Evolutionary conservation across 2,113 vertebrate genomes (phyloP).

Genomic region (Toxotes chatareus): DNA sequence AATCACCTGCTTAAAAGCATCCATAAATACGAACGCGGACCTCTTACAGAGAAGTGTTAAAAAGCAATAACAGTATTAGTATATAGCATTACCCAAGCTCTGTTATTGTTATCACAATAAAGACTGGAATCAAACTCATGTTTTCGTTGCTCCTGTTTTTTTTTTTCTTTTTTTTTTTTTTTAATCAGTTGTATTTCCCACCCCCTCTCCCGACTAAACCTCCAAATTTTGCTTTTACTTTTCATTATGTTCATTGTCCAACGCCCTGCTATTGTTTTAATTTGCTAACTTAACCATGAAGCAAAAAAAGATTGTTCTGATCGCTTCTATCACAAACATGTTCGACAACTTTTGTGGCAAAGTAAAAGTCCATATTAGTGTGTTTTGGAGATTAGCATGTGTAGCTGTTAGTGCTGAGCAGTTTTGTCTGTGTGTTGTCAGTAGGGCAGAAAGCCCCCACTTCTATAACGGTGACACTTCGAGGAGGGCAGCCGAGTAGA

Average conservation of each 20-base stretch:
- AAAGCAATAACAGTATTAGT: slow-evolving; percentile 38
- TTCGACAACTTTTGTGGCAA: slow-evolving; percentile 9
- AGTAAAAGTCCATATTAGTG: neutral
- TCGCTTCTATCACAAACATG: neutral
- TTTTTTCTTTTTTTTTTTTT: slow-evolving; percentile 38
- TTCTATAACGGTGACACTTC: slow-evolving; percentile 93
- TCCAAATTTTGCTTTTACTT: slow-evolving; percentile 2
- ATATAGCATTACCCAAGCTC: slow-evolving; percentile 37
- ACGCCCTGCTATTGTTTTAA: slow-evolving; percentile 18
- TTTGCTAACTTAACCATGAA: slow-evolving; percentile 5
- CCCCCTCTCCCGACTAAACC: neutral
- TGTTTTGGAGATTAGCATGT: neutral
- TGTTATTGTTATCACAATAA: slow-evolving; percentile 76
- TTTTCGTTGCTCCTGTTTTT: slow-evolving; percentile 62
- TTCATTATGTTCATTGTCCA: slow-evolving; percentile 42
- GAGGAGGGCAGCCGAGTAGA: slow-evolving; percentile 89
- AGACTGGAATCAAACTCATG: slow-evolving; percentile 72
- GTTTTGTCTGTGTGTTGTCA: slow-evolving; percentile 72
- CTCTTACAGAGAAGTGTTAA: slow-evolving; percentile 36
- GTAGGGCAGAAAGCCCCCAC: slow-evolving; percentile 93
- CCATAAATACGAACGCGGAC: slow-evolving; percentile 26
- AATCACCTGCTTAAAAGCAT: slow-evolving; percentile 59
- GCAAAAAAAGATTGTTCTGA: neutral
- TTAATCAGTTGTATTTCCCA: slow-evolving; percentile 24
- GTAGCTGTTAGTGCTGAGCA: slow-evolving; percentile 46